Conservation (phyloP, 2,888 invertebrate genomes). For the Leucophenga maculata region DNA sequence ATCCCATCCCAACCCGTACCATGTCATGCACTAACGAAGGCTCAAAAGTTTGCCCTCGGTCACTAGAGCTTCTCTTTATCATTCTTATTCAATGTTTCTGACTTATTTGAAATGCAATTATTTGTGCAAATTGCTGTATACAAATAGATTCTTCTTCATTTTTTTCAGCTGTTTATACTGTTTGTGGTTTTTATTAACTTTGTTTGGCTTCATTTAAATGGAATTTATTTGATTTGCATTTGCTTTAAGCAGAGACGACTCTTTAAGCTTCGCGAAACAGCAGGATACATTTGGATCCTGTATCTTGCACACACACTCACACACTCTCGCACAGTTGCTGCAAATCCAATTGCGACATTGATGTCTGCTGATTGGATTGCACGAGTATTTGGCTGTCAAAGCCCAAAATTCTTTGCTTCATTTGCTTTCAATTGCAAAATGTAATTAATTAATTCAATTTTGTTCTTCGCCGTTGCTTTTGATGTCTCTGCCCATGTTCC, state of each 20-base stretch:
- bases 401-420: background rate
- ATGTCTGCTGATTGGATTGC: slow-evolving; percentile 39
- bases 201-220: slow-evolving; percentile 39
- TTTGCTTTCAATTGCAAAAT: too few relatives aligned
- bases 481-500: too few relatives aligned
- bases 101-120: slow-evolving; percentile 54
- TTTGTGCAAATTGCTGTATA: slow-evolving; percentile 25
- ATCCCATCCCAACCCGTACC: background rate
- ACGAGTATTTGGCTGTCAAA: background rate
- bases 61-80: slow-evolving; percentile 30
- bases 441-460: too few relatives aligned
- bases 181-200: slow-evolving; percentile 26
- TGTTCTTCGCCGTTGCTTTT: too few relatives aligned
- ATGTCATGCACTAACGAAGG: slow-evolving; percentile 8
- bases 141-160: background rate
- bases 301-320: background rate
- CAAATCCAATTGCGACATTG: slow-evolving; percentile 41
- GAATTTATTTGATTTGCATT: slow-evolving; percentile 36
- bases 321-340: too few relatives aligned
- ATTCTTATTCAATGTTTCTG: slow-evolving; percentile 15
- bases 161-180: background rate
- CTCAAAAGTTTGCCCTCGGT: slow-evolving; percentile 15
- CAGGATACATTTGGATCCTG: background rate
- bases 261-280: too few relatives aligned
- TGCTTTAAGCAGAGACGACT: too few relatives aligned